phyloP scores from a whole-genome alignment of 2,888 invertebrate genomes.

The Synergus umbraculus region DNA sequence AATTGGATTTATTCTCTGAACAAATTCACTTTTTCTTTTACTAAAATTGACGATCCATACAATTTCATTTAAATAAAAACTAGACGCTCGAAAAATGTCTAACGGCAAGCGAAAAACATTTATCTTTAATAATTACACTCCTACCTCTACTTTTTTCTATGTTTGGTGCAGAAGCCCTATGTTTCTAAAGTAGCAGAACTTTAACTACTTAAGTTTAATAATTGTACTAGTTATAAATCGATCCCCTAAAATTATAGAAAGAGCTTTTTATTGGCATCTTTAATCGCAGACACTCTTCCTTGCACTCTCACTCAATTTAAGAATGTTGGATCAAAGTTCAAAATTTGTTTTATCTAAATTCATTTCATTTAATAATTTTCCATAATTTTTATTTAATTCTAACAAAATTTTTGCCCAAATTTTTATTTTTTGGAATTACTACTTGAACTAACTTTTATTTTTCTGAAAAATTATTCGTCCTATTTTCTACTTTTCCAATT shows the following conservation, averaged over 20 bases:
- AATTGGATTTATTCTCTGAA: background rate
- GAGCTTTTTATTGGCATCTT: conserved; percentile 8
- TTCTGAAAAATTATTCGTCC: too few relatives aligned
- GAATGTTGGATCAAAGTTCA: conserved; percentile 1
- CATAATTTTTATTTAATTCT: too few relatives aligned
- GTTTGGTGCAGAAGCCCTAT: conserved; percentile 32
- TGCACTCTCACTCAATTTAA: conserved; percentile 4
- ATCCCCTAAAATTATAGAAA: conserved; percentile 5
- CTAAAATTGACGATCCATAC: conserved; percentile 1
- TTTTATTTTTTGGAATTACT: too few relatives aligned
- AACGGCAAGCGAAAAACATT: conserved; percentile 8
- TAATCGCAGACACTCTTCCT: background rate
- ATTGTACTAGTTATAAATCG: conserved; percentile 29
- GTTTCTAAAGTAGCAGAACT: conserved; percentile 23
- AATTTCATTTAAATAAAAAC: conserved; percentile 5
- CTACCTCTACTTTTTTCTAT: background rate
- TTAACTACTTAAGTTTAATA: conserved; percentile 28
- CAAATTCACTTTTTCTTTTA: conserved; percentile 1
- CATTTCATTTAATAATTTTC: too few relatives aligned
- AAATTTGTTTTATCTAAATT: too few relatives aligned
- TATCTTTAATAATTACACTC: background rate
- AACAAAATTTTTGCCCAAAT: too few relatives aligned
- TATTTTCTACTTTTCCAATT: too few relatives aligned
- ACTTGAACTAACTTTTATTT: too few relatives aligned
- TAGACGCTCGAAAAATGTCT: background rate